These are phyloP conservation scores for Dreissena rostriformis DNA, from an alignment of 1,140 invertebrate species.

Conservation along the genomic window DNA sequence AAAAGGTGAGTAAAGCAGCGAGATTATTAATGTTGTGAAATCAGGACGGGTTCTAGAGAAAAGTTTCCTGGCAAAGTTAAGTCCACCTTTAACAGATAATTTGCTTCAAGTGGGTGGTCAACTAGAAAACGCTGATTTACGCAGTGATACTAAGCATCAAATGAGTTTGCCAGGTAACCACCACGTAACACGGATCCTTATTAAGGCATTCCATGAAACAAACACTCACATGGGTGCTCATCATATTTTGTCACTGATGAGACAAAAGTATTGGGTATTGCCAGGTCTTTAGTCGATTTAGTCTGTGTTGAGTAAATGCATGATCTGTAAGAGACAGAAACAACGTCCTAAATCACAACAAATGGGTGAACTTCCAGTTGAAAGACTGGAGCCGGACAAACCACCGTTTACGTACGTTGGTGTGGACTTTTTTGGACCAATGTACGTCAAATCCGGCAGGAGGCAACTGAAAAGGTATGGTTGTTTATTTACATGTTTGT, in stretches of 20 bases:
- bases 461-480: constrained; percentile 37
- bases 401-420: constrained; percentile 34
- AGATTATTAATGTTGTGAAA: constrained; percentile 3
- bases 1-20: background rate
- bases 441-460: constrained; percentile 22
- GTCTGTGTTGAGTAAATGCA: no score
- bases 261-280: constrained; percentile 45
- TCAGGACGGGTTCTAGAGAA: background rate
- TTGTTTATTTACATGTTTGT: constrained; percentile 49
- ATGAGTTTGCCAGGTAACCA: constrained; percentile 48
- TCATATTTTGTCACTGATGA: constrained; percentile 7
- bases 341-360: background rate
- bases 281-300: background rate
- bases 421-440: constrained; percentile 44
- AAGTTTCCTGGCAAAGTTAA: constrained; percentile 12
- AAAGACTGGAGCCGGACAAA: constrained; percentile 8
- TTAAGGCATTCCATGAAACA: constrained; percentile 10
- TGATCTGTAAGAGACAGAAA: no score
- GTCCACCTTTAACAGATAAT: constrained; percentile 32
- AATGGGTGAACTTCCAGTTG: constrained; percentile 14
- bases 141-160: constrained; percentile 16
- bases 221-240: constrained; percentile 10
- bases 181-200: constrained; percentile 21
- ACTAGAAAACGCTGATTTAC: constrained; percentile 39
- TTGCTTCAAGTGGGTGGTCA: constrained; percentile 50